phyloP scores from a whole-genome alignment of 2,888 invertebrate species.

The Prosopocoilus inquinatus region DNA sequence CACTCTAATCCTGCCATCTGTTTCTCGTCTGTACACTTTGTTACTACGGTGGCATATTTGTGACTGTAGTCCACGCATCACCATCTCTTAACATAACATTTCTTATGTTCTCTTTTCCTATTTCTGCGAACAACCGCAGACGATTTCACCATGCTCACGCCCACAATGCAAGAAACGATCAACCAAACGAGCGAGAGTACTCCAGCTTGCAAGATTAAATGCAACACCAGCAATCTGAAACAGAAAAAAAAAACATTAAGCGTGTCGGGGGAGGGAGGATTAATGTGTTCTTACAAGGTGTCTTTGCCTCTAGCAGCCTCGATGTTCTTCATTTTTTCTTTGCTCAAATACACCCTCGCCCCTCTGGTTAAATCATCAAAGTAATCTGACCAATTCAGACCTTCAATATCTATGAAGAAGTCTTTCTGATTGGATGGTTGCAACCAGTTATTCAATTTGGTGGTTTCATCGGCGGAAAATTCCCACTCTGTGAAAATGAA shows the following conservation, averaged over 20 bases:
- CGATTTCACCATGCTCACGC: conserved; percentile 59
- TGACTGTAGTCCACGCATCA: too few species aligned
- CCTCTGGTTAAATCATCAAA: conserved; percentile 76
- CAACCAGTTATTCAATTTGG: conserved; percentile 62
- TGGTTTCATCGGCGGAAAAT: conserved; percentile 68
- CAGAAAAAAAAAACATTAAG: conserved; percentile 18
- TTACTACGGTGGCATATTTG: too few species aligned
- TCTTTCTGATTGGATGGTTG: conserved; percentile 59
- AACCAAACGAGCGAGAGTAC: conserved; percentile 64
- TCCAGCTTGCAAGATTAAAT: conserved; percentile 61
- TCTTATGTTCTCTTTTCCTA: too few species aligned
- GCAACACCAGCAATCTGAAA: conserved; percentile 65
- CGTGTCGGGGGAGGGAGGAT: neutral
- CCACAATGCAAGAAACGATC: conserved; percentile 55
- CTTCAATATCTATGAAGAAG: conserved; percentile 71
- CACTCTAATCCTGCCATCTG: too few species aligned
- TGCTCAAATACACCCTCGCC: conserved; percentile 77
- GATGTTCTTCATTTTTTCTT: conserved; percentile 72
- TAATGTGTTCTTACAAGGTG: conserved; percentile 58
- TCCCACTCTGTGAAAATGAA: conserved; percentile 93
- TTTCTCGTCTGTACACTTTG: too few species aligned
- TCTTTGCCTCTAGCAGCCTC: conserved; percentile 71
- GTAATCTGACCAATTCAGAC: conserved; percentile 75
- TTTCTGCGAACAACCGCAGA: conserved; percentile 64
- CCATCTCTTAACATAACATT: too few species aligned